Conservation (phyloP, 2,888 invertebrate species). For the Anagyrus pseudococci region DNA sequence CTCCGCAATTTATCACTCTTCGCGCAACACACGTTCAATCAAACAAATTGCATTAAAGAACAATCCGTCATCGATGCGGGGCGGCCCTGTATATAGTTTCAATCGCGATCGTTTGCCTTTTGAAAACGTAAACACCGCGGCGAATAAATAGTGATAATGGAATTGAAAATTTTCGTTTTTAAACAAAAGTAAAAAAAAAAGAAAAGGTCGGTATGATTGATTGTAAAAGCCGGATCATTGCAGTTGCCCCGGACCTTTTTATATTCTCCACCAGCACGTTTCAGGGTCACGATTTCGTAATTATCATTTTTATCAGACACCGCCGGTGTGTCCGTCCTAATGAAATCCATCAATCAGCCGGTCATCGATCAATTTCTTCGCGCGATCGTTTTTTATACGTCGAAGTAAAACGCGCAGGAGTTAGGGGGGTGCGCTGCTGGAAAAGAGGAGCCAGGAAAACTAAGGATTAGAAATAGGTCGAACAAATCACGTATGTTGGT, state of each 20-base stretch:
- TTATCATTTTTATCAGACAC: constrained; percentile 1
- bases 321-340: neutral
- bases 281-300: neutral
- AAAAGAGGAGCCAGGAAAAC: neutral
- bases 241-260: too few species aligned
- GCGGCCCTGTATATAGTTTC: too few species aligned
- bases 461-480: neutral
- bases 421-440: too few species aligned
- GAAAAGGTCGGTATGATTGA: neutral
- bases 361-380: constrained; percentile 8
- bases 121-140: constrained; percentile 6
- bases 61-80: constrained; percentile 5
- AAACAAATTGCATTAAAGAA: neutral
- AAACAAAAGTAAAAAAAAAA: neutral
- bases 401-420: too few species aligned
- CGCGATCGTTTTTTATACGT: constrained; percentile 3
- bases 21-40: neutral
- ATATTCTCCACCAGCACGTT: neutral
- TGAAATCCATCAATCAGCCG: constrained; percentile 23
- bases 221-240: neutral
- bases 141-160: neutral
- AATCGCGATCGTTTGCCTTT: too few species aligned
- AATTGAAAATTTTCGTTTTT: too few species aligned
- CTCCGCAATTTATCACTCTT: constrained; percentile 1
- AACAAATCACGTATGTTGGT: too few species aligned